These are phyloP conservation scores for Caenorhabditis brenneri DNA, from an alignment of 1,140 invertebrate species.

Conservation along the genomic window DNA sequence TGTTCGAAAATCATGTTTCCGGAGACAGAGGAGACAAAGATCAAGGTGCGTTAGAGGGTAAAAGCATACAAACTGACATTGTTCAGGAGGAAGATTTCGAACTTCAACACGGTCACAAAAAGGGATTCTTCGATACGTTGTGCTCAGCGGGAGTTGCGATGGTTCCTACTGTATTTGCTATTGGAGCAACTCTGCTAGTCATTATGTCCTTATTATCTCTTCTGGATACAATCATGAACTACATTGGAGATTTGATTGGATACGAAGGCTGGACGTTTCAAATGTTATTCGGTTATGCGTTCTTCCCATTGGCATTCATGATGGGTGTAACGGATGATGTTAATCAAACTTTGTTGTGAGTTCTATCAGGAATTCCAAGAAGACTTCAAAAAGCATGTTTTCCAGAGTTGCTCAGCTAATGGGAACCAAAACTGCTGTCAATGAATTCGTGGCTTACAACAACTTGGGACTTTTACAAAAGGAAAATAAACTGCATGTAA, in stretches of 20 bases:
- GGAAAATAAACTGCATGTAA: constrained; percentile 60
- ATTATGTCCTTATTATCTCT: constrained; percentile 87
- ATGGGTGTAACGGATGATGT: constrained; percentile 82
- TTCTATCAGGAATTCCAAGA: neutral
- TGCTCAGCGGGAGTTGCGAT: constrained; percentile 83
- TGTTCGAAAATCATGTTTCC: constrained; percentile 66
- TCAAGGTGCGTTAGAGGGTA: constrained; percentile 67
- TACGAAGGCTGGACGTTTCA: constrained; percentile 65
- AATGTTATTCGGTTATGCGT: constrained; percentile 78
- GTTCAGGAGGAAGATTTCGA: constrained; percentile 56
- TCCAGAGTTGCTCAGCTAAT: constrained; percentile 80
- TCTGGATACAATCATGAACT: constrained; percentile 81
- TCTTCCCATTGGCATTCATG: constrained; percentile 83
- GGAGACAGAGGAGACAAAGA: constrained; percentile 79
- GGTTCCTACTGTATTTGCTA: constrained; percentile 83
- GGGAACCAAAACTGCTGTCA: constrained; percentile 86
- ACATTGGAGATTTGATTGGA: constrained; percentile 81
- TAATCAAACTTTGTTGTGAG: constrained; percentile 71
- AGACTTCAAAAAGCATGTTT: neutral
- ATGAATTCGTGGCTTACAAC: constrained; percentile 89
- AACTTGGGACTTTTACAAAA: constrained; percentile 74
- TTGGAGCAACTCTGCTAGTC: constrained; percentile 88
- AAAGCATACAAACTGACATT: neutral
- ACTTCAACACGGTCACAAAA: constrained; percentile 54
- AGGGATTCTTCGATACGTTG: constrained; percentile 20